Evolutionary conservation across 2,888 invertebrate genomes (phyloP).

Genomic region (Thysanoteuthis rhombus): DNA sequence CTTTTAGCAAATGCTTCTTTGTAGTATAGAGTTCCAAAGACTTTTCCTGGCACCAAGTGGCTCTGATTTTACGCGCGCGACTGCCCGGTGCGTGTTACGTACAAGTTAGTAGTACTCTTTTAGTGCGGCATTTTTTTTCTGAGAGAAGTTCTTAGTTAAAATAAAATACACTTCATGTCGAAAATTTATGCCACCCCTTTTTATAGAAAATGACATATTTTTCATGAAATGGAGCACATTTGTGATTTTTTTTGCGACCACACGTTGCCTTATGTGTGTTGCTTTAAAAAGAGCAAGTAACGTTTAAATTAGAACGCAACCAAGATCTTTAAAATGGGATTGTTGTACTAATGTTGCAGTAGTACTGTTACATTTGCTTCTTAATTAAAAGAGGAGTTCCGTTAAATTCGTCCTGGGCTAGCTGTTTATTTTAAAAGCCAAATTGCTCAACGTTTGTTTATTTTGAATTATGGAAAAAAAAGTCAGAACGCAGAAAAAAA

Average conservation of each 20-base stretch:
- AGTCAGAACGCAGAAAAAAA: not conserved
- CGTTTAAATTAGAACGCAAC: not conserved
- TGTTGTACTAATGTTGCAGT: not conserved
- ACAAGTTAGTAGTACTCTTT: not conserved
- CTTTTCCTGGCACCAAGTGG: not conserved
- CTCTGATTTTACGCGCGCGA: not conserved
- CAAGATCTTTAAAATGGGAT: not conserved
- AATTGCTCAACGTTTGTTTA: not conserved
- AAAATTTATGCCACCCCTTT: not conserved
- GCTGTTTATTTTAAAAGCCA: not conserved
- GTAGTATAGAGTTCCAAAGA: not conserved
- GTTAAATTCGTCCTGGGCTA: not conserved
- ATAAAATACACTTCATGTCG: not conserved
- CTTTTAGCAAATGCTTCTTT: not conserved
- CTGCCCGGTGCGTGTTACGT: conserved; percentile 12
- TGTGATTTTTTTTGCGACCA: too few relatives aligned
- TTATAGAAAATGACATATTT: not conserved
- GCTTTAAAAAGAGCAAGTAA: not conserved
- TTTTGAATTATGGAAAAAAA: not conserved
- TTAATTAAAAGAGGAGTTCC: not conserved
- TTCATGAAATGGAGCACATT: not conserved
- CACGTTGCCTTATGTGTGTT: not conserved
- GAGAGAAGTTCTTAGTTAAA: not conserved
- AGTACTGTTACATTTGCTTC: not conserved
- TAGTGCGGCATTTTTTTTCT: not conserved